Evolutionary conservation across 2,113 vertebrate genomes (phyloP).

Genomic region (Coreoperca whiteheadi): DNA sequence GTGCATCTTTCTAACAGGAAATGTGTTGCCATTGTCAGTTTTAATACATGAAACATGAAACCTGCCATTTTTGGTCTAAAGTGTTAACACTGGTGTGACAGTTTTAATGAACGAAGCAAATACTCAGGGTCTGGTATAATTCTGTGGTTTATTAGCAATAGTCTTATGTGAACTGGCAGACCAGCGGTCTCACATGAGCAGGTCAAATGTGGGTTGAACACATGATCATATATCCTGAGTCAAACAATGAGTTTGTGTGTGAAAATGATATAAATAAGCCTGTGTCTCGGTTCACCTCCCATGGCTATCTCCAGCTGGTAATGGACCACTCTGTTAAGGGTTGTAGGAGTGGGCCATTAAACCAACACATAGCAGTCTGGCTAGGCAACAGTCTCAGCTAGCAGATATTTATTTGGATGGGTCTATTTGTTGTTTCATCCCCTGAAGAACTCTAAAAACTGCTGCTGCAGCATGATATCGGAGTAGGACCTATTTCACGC

Average conservation of each 20-base stretch:
- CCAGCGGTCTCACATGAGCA: not conserved
- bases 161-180: not conserved
- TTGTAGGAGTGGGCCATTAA: slow-evolving; percentile 33
- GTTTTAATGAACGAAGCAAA: not conserved
- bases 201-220: not conserved
- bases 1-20: not conserved
- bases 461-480: slow-evolving; percentile 9
- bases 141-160: not conserved
- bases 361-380: slow-evolving; percentile 24
- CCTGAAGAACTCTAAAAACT: slow-evolving; percentile 28
- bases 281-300: not conserved
- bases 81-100: not conserved
- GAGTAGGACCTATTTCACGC: slow-evolving; percentile 6
- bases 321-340: slow-evolving; percentile 31
- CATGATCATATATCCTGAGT: not conserved
- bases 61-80: not conserved
- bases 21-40: not conserved
- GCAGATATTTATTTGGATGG: slow-evolving; percentile 59
- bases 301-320: slow-evolving; percentile 19
- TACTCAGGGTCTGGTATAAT: not conserved
- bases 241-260: not conserved
- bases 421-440: slow-evolving; percentile 61
- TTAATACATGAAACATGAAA: not conserved
- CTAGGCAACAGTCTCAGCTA: slow-evolving; percentile 44
- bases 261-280: not conserved